Base-by-base conservation (phyloP, 2,113 vertebrate species). In the Petroica traversi region DNA sequence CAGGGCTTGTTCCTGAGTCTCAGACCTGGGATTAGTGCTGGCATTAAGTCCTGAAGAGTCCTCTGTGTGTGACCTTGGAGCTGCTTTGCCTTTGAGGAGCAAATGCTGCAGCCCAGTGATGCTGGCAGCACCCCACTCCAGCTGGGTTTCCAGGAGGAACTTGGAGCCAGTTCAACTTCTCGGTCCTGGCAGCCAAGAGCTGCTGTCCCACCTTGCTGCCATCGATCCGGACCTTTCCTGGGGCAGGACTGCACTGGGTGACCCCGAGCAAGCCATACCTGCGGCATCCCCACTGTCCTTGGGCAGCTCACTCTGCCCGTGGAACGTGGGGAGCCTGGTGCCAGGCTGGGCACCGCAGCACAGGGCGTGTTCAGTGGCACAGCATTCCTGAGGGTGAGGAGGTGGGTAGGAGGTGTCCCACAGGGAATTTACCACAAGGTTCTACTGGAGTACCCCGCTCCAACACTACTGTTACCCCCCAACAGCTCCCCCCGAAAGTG, bases 221-320 rank as follows among this genome's bases (percentile, higher is more conserved):
- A 16, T 28, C 2, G 0, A 0, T 19, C 67, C 1, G 0, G 0
- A 20, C 72, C 67, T 23, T 38, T 17, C 67, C 43, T 1, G 6
- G 20, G n/a, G 58, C 49, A 76, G 54, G 48, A 4, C 54, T 1
- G 0, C 1, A 0, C 20, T 5, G 23, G 34, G n/a, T 15, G 23
- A 17, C 5, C 55, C 64, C 20, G 68, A 31, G 49, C 45, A 25
- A 40, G 22, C 0, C 0, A 38, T 38, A 5, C 14, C 55, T 13
- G 6, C 17, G 45, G 36, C 28, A 48, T 8, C 61, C 57, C 55
- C 13, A 11, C 18, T 11, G 23, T 7, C 4, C 51, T 12, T 5
- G 20, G 69, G 2, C 52, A 73, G 20, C 18, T 72, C 28, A 0
- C 6, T 18, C 11, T 36, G 8, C 43, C 9, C 1, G 34, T 5